Evolutionary conservation across 2,113 vertebrate genomes (phyloP), one percentile per base, ranked within the genome.

Genomic region (Setophaga coronata): DNA sequence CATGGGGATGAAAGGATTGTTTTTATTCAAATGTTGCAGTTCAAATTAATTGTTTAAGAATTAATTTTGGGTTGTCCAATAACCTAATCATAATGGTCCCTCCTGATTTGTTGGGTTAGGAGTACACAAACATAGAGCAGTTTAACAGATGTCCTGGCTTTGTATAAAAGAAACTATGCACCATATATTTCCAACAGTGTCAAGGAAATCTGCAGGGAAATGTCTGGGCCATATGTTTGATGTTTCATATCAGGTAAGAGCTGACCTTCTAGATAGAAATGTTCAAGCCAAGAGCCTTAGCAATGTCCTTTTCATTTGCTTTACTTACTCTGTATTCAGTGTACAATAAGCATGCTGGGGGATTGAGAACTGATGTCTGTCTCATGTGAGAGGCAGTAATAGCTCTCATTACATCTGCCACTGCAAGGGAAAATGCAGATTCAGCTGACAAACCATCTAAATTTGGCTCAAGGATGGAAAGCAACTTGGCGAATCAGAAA

Each of bases 321-420:
- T 90, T 74, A 42, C 70, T 95, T 80, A 47, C 58, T 95, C 96
- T 65, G 47, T 67, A 85, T 85, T 90, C 77, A 62, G 62, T 67
- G 20, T 65, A 67, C 33, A 43, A 53, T 48, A 73, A 84, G 26
- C 28, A 34, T 4, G 11, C 66, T 42, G 33, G 51, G 93, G 91
- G 61, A 80, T 26, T 82, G 45, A 69, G 34, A 83, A 60, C 66
- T 90, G 87, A 74, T 82, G 21, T 56, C 36, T 96, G 77, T 85
- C 88, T 82, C 47, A 91, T 80, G 50, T 80, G 95, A 95, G 74
- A 94, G 73, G 80, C 24, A 2, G 60, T 87, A 93, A 94, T 61
- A 94, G 62, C 74, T 80, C 43, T 95, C 82, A 90, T 95, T 93
- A 90, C 74, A 92, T 97, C 91, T 96, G 91, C 66, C 66, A 85